These are phyloP conservation scores for Ailurus styani DNA, from an alignment of 2,113 vertebrate species.

Conservation along the genomic window DNA sequence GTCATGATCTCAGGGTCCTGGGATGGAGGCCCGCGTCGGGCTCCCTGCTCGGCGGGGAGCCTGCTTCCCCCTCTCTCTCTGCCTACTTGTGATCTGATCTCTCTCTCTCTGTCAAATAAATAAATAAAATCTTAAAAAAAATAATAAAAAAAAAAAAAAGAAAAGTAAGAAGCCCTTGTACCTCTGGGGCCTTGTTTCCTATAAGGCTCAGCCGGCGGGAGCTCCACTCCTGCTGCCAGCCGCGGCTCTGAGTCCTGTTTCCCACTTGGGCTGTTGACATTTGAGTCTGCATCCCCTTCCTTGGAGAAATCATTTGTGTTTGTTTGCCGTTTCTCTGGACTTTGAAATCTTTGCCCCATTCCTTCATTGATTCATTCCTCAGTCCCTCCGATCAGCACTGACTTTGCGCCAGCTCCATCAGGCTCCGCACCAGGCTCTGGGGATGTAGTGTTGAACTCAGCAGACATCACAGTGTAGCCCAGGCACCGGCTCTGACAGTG, in stretches of 20 bases:
- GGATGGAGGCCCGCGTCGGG: too few species aligned
- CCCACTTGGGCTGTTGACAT: background rate
- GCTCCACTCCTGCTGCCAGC: background rate
- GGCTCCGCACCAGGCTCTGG: fast-evolving
- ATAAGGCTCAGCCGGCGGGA: fast-evolving
- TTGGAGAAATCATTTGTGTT: background rate
- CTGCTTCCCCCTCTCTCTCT: too few species aligned
- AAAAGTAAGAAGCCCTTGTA: background rate
- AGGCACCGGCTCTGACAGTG: background rate
- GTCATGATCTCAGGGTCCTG: too few species aligned
- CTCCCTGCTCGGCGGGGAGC: too few species aligned
- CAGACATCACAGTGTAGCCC: fast-evolving
- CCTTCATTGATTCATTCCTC: background rate
- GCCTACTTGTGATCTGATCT: too few species aligned
- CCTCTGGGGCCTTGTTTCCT: background rate
- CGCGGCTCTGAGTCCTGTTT: fast-evolving
- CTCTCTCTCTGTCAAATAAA: too few species aligned
- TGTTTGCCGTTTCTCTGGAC: background rate
- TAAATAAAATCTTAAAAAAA: too few species aligned
- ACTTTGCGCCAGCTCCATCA: fast-evolving
- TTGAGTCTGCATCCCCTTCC: background rate
- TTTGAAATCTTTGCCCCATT: background rate
- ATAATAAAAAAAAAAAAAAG: too few species aligned
- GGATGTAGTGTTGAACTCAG: background rate
- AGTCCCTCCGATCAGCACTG: background rate